Conservation (phyloP, 1,140 invertebrate species). For the Sycophila sp. region DNA sequence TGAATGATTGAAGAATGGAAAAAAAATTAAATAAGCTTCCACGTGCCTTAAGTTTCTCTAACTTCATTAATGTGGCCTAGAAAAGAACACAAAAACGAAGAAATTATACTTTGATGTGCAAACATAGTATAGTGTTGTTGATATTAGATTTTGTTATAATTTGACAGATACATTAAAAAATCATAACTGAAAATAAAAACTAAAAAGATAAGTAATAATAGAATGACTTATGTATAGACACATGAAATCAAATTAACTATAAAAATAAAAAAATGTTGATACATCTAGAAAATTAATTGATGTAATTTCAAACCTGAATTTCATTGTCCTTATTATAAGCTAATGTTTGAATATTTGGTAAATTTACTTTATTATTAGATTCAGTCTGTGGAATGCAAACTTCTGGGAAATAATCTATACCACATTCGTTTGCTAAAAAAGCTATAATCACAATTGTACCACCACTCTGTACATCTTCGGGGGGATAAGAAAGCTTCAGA, state of each 20-base stretch:
- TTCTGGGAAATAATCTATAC: constrained; percentile 55
- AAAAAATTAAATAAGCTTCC: constrained; percentile 50
- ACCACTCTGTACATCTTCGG: constrained; percentile 67
- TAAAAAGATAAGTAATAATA: constrained; percentile 20
- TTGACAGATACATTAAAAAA: not conserved
- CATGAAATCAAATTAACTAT: constrained; percentile 12
- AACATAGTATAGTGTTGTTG: not conserved
- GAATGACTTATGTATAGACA: constrained; percentile 8
- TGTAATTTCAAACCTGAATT: constrained; percentile 54
- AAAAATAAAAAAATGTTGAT: not conserved
- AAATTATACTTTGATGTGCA: constrained; percentile 19
- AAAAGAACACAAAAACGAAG: constrained; percentile 62
- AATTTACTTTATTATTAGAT: constrained; percentile 36
- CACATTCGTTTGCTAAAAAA: constrained; percentile 68
- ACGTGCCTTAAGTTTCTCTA: constrained; percentile 74
- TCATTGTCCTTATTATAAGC: constrained; percentile 54
- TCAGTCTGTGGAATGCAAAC: constrained; percentile 46
- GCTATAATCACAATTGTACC: constrained; percentile 75
- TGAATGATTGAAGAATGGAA: constrained; percentile 32
- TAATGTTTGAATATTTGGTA: constrained; percentile 39
- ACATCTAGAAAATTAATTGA: constrained; percentile 2
- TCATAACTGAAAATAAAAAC: not conserved
- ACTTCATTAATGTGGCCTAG: constrained; percentile 70
- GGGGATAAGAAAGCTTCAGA: constrained; percentile 73
- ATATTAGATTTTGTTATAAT: not conserved